Percentiles rank a stretch among this genome's conserved stretches.
Conservation (phyloP, 30 jellyfish, hydroid and myxozoan genomes). For the Cassiopea xamachana region DNA sequence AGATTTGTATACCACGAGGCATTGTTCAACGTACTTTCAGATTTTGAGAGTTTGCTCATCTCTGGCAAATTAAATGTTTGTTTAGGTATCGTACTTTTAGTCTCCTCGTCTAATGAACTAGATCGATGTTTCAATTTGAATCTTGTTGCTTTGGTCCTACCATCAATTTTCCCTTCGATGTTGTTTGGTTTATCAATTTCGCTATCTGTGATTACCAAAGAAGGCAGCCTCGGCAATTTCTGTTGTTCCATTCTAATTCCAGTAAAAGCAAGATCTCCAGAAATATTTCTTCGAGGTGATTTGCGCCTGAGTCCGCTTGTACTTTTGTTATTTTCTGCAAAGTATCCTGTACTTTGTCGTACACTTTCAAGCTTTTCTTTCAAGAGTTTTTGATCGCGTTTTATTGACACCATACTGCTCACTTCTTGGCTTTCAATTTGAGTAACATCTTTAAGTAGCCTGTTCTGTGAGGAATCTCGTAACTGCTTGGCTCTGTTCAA, state of each 20-base stretch:
- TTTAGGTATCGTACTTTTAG: not conserved
- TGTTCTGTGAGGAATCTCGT: constrained; percentile 32
- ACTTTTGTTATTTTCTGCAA: not conserved
- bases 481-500: constrained; percentile 46
- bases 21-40: constrained; percentile 36
- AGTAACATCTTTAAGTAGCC: constrained; percentile 23
- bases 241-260: not conserved
- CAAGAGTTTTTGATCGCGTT: constrained; percentile 46
- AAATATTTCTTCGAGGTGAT: not conserved
- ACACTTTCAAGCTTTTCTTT: constrained; percentile 41
- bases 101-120: not conserved
- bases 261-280: not conserved
- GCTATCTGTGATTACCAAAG: not conserved
- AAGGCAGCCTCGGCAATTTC: not conserved
- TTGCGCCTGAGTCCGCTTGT: not conserved
- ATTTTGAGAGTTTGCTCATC: constrained; percentile 48
- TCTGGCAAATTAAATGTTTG: not conserved
- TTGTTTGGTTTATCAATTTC: not conserved
- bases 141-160: no score
- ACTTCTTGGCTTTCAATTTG: constrained; percentile 60
- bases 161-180: not conserved
- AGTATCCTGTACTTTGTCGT: constrained; percentile 58
- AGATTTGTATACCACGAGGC: constrained; percentile 67
- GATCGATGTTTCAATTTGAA: not conserved
- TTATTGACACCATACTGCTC: constrained; percentile 39